A percentile compares a stretch with the other conserved stretches of the same genome.
Conservation (phyloP, 2,113 vertebrate genomes). For the Blennius ocellaris region DNA sequence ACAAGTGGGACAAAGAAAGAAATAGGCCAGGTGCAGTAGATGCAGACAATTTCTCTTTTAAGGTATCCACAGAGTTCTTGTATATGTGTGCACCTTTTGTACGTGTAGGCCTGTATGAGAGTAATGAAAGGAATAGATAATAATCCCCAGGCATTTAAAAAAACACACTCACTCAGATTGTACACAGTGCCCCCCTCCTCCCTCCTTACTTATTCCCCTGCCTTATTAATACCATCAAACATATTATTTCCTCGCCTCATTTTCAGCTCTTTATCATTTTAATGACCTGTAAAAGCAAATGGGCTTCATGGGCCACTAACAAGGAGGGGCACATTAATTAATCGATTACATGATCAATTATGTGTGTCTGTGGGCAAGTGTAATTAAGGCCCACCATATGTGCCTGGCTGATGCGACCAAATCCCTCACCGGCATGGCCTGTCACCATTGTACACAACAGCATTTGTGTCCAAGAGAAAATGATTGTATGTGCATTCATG, state of each 20-base stretch:
- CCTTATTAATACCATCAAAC: conserved; percentile 55
- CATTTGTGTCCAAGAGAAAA: conserved; percentile 54
- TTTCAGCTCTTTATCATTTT: conserved; percentile 71
- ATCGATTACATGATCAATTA: conserved; percentile 82
- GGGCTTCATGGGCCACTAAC: conserved; percentile 70
- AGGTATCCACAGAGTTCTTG: conserved; percentile 27
- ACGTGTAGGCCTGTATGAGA: conserved; percentile 10
- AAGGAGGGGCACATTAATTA: conserved; percentile 58
- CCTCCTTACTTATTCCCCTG: conserved; percentile 3
- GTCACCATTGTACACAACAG: conserved; percentile 30
- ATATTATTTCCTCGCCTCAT: conserved; percentile 56
- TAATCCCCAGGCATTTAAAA: conserved; percentile 24
- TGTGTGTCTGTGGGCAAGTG: conserved; percentile 53
- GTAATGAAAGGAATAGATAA: conserved; percentile 38
- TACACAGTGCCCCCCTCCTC: conserved; percentile 13
- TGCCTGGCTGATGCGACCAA: conserved; percentile 53
- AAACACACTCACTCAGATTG: conserved; percentile 18
- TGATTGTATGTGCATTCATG: conserved; percentile 9
- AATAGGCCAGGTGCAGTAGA: conserved; percentile 34
- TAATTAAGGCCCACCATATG: conserved; percentile 75
- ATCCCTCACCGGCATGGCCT: conserved; percentile 59
- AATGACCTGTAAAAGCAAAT: conserved; percentile 77
- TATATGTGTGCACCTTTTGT: conserved; percentile 26
- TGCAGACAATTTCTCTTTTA: conserved; percentile 39
- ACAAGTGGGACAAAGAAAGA: conserved; percentile 38